Conservation (phyloP, 2,113 vertebrate genomes). For the Pelecanus crispus region DNA sequence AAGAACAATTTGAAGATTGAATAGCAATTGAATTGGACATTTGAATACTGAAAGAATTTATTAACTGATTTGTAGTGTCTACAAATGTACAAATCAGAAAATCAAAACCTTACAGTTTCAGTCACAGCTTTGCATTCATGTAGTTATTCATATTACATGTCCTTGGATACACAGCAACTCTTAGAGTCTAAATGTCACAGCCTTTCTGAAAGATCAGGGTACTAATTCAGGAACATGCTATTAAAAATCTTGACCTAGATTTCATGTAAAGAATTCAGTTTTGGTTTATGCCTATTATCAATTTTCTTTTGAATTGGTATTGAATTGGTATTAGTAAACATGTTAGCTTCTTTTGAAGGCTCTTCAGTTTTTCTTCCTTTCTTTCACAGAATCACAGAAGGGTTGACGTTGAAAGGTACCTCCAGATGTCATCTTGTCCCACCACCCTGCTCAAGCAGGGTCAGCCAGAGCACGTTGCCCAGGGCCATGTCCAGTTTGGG, state of each 20-base stretch:
- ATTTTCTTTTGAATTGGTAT: neutral
- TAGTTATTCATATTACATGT: neutral
- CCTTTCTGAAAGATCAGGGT: neutral
- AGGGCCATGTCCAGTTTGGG: fast-evolving
- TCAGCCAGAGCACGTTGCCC: neutral
- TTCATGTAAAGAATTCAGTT: neutral
- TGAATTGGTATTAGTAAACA: neutral
- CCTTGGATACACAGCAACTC: neutral
- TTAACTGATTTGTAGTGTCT: neutral
- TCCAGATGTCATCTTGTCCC: neutral
- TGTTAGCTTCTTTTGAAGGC: neutral
- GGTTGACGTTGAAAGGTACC: neutral
- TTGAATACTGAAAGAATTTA: neutral
- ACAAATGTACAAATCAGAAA: neutral
- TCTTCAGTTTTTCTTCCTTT: neutral
- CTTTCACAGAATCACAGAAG: neutral
- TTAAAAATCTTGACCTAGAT: neutral
- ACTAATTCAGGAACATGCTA: neutral
- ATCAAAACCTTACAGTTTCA: neutral
- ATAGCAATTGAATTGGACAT: neutral
- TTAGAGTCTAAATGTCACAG: neutral
- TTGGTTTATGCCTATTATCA: neutral
- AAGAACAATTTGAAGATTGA: neutral
- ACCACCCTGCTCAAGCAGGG: neutral
- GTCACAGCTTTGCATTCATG: neutral